Evolutionary conservation across 1,140 invertebrate genomes (phyloP).

Genomic region (Microplitis demolitor): DNA sequence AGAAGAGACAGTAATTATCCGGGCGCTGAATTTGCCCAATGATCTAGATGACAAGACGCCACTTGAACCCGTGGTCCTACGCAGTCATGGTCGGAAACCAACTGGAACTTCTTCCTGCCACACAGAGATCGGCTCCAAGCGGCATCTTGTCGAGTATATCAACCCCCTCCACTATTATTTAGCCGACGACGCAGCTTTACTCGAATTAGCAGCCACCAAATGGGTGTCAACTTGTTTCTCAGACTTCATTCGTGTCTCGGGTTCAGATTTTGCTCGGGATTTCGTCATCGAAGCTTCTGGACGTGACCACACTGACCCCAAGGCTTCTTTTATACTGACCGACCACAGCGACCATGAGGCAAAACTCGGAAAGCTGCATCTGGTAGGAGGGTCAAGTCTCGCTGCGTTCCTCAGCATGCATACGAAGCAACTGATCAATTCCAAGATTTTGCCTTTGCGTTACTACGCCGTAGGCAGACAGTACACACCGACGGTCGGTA

Average conservation of each 20-base stretch:
- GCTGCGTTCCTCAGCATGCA: conserved; percentile 69
- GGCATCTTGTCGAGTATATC: conserved; percentile 60
- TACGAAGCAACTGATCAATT: conserved; percentile 64
- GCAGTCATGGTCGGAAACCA: conserved; percentile 51
- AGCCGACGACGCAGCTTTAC: conserved; percentile 66
- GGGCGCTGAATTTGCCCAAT: conserved; percentile 70
- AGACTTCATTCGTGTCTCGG: conserved; percentile 58
- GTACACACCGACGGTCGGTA: conserved; percentile 61
- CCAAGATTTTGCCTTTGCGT: conserved; percentile 65
- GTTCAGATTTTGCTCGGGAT: conserved; percentile 70
- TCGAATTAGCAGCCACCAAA: conserved; percentile 66
- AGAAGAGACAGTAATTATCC: conserved; percentile 65
- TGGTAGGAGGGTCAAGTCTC: conserved; percentile 70
- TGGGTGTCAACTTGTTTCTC: conserved; percentile 51
- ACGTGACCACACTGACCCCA: conserved; percentile 62
- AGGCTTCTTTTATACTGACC: conserved; percentile 62
- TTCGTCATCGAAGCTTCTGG: conserved; percentile 72
- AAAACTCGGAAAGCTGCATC: conserved; percentile 63
- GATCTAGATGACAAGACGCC: conserved; percentile 69
- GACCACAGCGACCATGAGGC: conserved; percentile 54
- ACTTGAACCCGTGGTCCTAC: conserved; percentile 52
- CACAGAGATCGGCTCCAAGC: conserved; percentile 60
- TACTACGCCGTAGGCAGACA: conserved; percentile 68
- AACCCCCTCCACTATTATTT: conserved; percentile 68
- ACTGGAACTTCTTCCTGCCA: conserved; percentile 49